Conservation (phyloP, 2,797 vertebrate genomes). For the Lepilemur ruficaudatus region DNA sequence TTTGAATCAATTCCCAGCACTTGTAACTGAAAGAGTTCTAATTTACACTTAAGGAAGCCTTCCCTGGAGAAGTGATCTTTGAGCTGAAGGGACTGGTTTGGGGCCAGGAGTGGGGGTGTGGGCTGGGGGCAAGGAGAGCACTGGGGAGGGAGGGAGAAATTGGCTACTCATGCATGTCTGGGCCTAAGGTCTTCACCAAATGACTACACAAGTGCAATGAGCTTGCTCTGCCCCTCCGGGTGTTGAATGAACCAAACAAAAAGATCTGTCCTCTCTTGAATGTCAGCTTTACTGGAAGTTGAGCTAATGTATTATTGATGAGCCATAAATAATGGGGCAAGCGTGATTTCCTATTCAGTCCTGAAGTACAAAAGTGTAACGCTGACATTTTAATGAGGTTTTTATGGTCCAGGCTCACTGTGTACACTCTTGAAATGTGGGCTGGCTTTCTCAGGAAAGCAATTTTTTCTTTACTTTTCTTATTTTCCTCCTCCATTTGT, state of each 20-base stretch:
- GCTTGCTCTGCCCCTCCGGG: not conserved
- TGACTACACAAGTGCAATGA: not conserved
- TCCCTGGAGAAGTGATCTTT: not conserved
- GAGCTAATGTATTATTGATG: conserved; percentile 70
- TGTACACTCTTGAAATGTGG: conserved; percentile 53
- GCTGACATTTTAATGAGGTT: conserved; percentile 68
- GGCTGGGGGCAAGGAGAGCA: not conserved
- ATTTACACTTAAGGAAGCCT: not conserved
- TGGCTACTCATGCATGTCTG: not conserved
- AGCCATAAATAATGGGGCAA: conserved; percentile 62
- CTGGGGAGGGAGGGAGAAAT: not conserved
- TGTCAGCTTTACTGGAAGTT: conserved; percentile 1
- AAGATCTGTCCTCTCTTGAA: not conserved
- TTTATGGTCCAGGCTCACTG: conserved; percentile 50
- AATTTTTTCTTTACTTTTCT: conserved; percentile 34
- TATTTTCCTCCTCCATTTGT: conserved; percentile 46
- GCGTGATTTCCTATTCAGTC: conserved; percentile 53
- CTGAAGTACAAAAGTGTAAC: conserved; percentile 37
- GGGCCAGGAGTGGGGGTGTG: not conserved
- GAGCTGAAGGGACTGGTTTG: not conserved
- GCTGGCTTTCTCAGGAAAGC: conserved; percentile 25
- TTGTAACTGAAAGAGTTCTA: not conserved
- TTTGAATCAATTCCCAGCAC: not conserved
- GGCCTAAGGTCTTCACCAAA: conserved; percentile 1
- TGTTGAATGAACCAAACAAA: conserved; percentile 48